A percentile compares a stretch with the other conserved stretches of the same genome.
phyloP scores from a whole-genome alignment of 2,888 invertebrate genomes.

The Stenolophus ochropezus region DNA sequence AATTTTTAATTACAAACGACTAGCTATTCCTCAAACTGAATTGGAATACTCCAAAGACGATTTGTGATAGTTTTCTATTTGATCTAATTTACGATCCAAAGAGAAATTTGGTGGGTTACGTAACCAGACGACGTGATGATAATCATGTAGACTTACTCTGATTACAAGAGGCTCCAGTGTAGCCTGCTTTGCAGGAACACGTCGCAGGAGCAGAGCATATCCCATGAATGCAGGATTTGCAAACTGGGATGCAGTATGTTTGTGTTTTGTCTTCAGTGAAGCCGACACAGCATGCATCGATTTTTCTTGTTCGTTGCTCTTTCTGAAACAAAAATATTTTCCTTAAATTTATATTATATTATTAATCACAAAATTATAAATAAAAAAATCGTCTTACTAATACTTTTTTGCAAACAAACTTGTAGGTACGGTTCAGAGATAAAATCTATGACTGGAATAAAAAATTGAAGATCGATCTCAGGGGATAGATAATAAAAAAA shows the following conservation, averaged over 20 bases:
- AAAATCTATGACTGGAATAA: no score
- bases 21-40: neutral
- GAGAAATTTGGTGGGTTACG: constrained; percentile 29
- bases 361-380: no score
- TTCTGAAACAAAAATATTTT: constrained; percentile 74
- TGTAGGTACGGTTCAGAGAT: no score
- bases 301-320: constrained; percentile 79
- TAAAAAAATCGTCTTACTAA: no score
- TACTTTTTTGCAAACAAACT: no score
- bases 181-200: constrained; percentile 80
- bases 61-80: constrained; percentile 30
- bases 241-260: constrained; percentile 71
- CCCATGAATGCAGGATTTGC: constrained; percentile 75
- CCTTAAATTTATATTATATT: no score
- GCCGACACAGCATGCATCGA: constrained; percentile 86
- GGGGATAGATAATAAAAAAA: no score
- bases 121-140: neutral
- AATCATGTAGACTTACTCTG: constrained; percentile 72
- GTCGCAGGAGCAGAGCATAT: constrained; percentile 76
- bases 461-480: no score
- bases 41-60: constrained; percentile 5
- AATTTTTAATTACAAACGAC: neutral
- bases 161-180: constrained; percentile 77
- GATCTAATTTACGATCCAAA: constrained; percentile 4
- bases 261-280: constrained; percentile 76